phyloP scores from a whole-genome alignment of 2,797 vertebrate species.

The Halcyon leucocephala region DNA sequence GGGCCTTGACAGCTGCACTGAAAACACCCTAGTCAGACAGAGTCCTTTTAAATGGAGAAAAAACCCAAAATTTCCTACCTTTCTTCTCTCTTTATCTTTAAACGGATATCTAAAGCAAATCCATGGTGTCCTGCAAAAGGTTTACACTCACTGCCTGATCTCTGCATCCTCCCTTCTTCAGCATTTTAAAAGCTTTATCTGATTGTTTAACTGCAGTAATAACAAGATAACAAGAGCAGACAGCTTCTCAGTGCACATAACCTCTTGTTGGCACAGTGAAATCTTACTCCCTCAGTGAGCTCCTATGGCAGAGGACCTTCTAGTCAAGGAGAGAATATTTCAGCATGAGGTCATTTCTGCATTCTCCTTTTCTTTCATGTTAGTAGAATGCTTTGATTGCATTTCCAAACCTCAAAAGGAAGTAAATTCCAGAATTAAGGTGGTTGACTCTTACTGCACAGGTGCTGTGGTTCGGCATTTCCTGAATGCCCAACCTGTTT shows the following conservation, averaged over 20 bases:
- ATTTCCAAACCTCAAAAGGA: constrained; percentile 21
- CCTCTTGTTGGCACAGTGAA: not conserved
- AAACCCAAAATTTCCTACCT: not conserved
- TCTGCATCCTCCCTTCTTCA: not conserved
- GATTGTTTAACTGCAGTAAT: not conserved
- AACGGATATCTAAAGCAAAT: not conserved
- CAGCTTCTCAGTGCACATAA: not conserved
- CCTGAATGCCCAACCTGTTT: constrained; percentile 18
- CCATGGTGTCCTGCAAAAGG: not conserved
- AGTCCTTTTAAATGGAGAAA: not conserved
- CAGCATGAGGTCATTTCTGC: not conserved
- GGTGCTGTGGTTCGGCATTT: constrained; percentile 12
- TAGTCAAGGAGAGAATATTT: not conserved
- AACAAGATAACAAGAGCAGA: not conserved
- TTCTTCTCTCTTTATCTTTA: not conserved
- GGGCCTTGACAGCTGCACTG: not conserved
- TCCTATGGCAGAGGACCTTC: not conserved
- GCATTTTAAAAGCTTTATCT: not conserved
- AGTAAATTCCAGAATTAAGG: constrained; percentile 29
- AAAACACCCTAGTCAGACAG: not conserved
- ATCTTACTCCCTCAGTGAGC: not conserved
- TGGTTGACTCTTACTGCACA: constrained; percentile 8
- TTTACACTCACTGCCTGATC: not conserved
- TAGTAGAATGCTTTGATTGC: constrained; percentile 18
- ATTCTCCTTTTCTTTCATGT: not conserved